Evolutionary conservation across 2,797 vertebrate genomes (phyloP).

Genomic region (Crocidura indochinensis): DNA sequence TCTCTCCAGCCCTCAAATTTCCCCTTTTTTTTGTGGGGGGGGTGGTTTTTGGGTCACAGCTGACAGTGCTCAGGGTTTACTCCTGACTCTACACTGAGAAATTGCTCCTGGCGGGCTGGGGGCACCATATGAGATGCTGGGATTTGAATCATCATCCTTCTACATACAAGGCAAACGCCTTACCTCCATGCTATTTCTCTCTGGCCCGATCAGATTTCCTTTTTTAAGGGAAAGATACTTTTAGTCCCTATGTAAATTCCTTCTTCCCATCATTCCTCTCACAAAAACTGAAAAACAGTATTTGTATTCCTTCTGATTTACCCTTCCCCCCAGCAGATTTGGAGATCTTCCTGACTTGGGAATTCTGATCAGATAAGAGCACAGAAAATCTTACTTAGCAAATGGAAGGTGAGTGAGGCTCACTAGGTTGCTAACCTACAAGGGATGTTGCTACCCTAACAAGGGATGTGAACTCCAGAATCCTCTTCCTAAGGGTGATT

Average conservation of each 20-base stretch:
- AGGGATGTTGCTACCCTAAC: not conserved
- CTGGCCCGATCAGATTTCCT: no score
- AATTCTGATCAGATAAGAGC: conserved; percentile 18
- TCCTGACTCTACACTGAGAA: no score
- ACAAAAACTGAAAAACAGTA: conserved; percentile 5
- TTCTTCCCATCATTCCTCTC: conserved; percentile 6
- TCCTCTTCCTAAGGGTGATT: not conserved
- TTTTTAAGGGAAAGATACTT: not conserved
- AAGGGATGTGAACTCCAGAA: not conserved
- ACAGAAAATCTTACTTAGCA: not conserved
- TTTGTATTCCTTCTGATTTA: not conserved
- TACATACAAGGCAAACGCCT: no score
- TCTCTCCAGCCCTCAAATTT: no score
- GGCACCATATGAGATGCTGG: no score
- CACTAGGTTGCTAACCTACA: not conserved
- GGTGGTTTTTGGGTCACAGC: no score
- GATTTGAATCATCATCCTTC: no score
- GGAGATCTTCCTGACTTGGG: not conserved
- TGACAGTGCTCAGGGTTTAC: no score
- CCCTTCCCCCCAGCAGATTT: not conserved
- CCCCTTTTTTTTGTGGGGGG: no score
- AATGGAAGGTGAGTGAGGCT: conserved; percentile 5
- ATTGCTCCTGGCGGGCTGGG: no score
- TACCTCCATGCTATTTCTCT: no score
- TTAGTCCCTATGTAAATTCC: not conserved